Evolutionary conservation across 2,797 vertebrate genomes (phyloP).

Genomic region (Clarias platycephalus): DNA sequence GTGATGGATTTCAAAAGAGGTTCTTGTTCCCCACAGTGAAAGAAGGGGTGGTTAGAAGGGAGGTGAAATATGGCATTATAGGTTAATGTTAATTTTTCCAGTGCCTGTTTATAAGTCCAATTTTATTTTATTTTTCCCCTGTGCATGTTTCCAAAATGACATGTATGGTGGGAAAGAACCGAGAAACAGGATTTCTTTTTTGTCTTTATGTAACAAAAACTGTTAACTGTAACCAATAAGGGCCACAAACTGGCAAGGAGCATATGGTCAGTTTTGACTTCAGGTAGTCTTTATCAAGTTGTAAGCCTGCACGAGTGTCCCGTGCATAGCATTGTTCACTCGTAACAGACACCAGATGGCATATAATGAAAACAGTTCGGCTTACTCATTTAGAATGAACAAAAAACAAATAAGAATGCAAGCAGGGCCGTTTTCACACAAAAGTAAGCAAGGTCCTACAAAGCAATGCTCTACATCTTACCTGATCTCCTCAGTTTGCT

Average conservation of each 20-base stretch:
- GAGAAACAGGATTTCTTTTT: background rate
- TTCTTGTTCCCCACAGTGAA: background rate
- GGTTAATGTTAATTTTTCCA: slow-evolving; percentile 2
- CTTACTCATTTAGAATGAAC: background rate
- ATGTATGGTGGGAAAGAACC: background rate
- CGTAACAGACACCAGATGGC: background rate
- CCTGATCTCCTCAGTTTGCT: slow-evolving; percentile 86
- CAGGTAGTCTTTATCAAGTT: background rate
- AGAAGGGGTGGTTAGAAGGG: background rate
- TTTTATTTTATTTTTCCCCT: background rate
- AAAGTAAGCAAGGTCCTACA: background rate
- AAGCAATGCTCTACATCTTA: slow-evolving; percentile 72
- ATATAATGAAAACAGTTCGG: background rate
- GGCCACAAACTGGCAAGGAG: background rate
- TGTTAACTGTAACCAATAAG: background rate
- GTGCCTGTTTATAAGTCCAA: background rate
- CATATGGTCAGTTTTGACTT: background rate
- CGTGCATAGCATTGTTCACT: background rate
- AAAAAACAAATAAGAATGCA: background rate
- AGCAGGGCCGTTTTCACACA: background rate
- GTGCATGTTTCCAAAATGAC: background rate
- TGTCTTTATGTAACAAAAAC: background rate
- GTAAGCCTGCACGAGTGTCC: background rate
- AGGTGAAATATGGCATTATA: background rate
- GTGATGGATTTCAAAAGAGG: background rate